Base-by-base conservation (phyloP, 2,797 vertebrate genomes). In the Periparus ater region DNA sequence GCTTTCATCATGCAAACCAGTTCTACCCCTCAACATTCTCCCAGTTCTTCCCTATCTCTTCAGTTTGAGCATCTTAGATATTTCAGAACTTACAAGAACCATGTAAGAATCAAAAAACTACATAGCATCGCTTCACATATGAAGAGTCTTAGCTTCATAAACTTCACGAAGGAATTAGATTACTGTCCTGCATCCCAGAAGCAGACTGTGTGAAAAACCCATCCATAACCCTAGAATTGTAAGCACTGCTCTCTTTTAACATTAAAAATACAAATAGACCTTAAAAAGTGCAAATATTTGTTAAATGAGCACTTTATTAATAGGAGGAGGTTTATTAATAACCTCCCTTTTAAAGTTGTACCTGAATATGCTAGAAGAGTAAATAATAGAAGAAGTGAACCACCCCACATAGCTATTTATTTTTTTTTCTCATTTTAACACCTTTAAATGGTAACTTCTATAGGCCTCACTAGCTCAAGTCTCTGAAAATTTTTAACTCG, bases 351-450 rank as follows among this genome's bases (percentile, higher is more conserved):
- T 32, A 30, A 75, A 71, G 40, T 20, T 44, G 15, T 29, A 9
- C 4, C 11, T 44, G 12, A 36, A 17, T 55, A 66, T 12, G 7
- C 23, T 36, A 44, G 22, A 51, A 61, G 38, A 89, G 38, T 27
- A 62, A 68, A 79, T 20, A 16, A 50, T 7, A 36, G 68, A 78
- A 36, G 65, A 78, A 63, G 7, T 13, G 8, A 83, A 50, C 25
- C 19, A 32, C 11, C 2, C 17, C 27, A 45, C 3, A 22, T 0
- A 29, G 27, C 2, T 62, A 5, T n/a, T 40, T 40, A 12, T 40
- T 45, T 74, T 55, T n/a, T 57, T 66, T 62, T 47, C 34, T 70
- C 8, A 36, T 44, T 80, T 88, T 63, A 81, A 77, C 16, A 57
- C 10, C 3, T 86, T 48, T 38, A 61, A 17, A 65, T 5, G 11